A percentile compares a stretch with the other conserved stretches of the same genome.
These are phyloP conservation scores for Papilio machaon DNA, from an alignment of 1,140 invertebrate genomes.

Conservation along the genomic window DNA sequence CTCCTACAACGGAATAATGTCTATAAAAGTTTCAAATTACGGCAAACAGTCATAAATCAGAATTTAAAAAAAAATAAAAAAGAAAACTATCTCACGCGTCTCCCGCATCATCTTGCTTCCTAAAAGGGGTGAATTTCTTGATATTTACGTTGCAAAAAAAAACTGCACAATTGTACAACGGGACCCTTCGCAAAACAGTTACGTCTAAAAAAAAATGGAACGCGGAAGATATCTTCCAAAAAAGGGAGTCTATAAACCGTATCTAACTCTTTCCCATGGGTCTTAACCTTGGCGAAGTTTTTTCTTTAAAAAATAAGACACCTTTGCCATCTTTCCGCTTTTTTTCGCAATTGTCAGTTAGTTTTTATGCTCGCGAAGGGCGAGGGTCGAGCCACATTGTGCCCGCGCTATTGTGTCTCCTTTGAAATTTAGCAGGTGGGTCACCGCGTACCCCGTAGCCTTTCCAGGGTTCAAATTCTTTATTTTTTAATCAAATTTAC, in stretches of 20 bases:
- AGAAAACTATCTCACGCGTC: constrained; percentile 78
- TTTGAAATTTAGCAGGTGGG: constrained; percentile 76
- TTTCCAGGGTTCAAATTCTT: constrained; percentile 58
- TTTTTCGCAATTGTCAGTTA: constrained; percentile 68
- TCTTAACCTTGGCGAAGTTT: constrained; percentile 78
- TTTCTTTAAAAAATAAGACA: constrained; percentile 77
- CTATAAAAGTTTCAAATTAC: constrained; percentile 81
- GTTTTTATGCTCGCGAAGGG: constrained; percentile 55
- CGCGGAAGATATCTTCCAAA: constrained; percentile 68
- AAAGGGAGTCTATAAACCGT: constrained; percentile 55
- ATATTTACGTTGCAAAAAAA: constrained; percentile 52
- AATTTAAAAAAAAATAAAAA: constrained; percentile 49
- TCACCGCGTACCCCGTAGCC: constrained; percentile 59
- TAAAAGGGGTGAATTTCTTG: constrained; percentile 75
- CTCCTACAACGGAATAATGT: constrained; percentile 58
- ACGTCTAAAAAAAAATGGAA: constrained; percentile 68
- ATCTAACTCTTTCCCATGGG: constrained; percentile 80
- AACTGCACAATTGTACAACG: constrained; percentile 53
- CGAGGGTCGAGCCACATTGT: constrained; percentile 69
- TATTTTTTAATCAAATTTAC: constrained; percentile 40
- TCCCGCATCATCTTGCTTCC: constrained; percentile 65
- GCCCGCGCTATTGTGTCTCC: constrained; percentile 54
- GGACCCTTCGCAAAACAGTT: constrained; percentile 71
- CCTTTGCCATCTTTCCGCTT: constrained; percentile 79
- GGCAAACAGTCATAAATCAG: constrained; percentile 81